A percentile compares a stretch with the other conserved stretches of the same genome.
These are phyloP conservation scores for Callipepla squamata DNA, from an alignment of 2,113 vertebrate species.

Conservation along the genomic window DNA sequence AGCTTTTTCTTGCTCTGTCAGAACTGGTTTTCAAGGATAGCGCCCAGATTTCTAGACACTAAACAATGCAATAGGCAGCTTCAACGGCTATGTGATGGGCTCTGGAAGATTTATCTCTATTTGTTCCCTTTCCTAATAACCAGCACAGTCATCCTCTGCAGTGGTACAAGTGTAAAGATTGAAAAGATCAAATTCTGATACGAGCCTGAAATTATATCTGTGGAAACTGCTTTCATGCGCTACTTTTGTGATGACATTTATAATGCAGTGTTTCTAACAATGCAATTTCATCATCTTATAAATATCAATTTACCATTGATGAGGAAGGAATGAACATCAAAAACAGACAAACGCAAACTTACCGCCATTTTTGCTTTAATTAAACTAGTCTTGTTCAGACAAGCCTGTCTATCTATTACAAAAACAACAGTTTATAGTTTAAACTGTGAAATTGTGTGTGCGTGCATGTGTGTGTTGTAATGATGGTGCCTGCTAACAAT, in stretches of 20 bases:
- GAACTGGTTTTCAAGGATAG: neutral
- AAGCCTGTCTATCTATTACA: constrained; percentile 70
- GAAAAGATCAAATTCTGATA: constrained; percentile 24
- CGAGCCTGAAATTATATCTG: constrained; percentile 51
- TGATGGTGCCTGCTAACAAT: constrained; percentile 74
- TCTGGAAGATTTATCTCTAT: neutral
- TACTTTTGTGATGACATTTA: constrained; percentile 59
- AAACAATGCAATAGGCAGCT: neutral
- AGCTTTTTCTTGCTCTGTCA: neutral
- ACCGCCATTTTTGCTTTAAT: constrained; percentile 57
- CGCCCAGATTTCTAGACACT: neutral
- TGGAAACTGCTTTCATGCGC: constrained; percentile 57
- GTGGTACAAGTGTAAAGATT: constrained; percentile 38
- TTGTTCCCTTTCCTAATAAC: neutral
- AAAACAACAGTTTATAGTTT: constrained; percentile 74
- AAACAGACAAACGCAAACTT: constrained; percentile 40
- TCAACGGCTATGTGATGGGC: neutral
- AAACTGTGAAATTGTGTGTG: constrained; percentile 68
- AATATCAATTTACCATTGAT: constrained; percentile 75
- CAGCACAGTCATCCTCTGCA: constrained; percentile 27
- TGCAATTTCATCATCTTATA: constrained; percentile 75
- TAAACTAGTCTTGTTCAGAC: constrained; percentile 68
- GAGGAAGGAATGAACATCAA: constrained; percentile 34
- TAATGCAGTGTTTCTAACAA: constrained; percentile 63
- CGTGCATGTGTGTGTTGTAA: constrained; percentile 40